These are phyloP conservation scores for cattle (Bos taurus) DNA, from an alignment of 2,113 vertebrate species.

Conservation along the genomic window ARS-UCD2.0 NC_037328.1:8886001-8886500, in stretches of 20 bases:
- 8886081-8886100: neutral
- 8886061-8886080: neutral
- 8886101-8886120: neutral
- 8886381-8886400: neutral
- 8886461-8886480: neutral
- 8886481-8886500: neutral
- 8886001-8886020: neutral
- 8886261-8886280: neutral
- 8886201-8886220: neutral
- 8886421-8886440: neutral
- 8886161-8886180: neutral
- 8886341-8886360: neutral
- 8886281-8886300: neutral
- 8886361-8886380: neutral
- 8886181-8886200: neutral
- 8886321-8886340: neutral
- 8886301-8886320: neutral
- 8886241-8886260: neutral
- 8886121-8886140: neutral
- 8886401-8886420: neutral
- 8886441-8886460: neutral
- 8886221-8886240: neutral
- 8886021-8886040: neutral
- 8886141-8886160: neutral
- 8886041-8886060: neutral